These are phyloP conservation scores for Maconellicoccus hirsutus DNA, from an alignment of 1,140 invertebrate genomes.

Conservation along the genomic window DNA sequence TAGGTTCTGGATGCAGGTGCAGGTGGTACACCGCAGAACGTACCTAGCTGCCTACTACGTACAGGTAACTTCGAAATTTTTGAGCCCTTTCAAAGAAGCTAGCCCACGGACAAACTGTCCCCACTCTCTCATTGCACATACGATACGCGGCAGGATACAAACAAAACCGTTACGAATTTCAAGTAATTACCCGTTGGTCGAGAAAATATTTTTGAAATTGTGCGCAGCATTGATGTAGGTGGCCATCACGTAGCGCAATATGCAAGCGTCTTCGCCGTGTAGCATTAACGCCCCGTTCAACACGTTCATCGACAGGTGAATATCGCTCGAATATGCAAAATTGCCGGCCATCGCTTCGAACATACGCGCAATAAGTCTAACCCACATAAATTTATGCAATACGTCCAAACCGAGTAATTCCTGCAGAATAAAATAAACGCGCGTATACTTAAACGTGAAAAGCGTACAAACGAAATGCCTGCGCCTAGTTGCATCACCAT, in stretches of 20 bases:
- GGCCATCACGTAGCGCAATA: constrained; percentile 88
- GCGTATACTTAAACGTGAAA: too few relatives aligned
- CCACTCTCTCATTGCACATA: too few relatives aligned
- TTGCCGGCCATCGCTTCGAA: constrained; percentile 98
- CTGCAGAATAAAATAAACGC: constrained; percentile 35
- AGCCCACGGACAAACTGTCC: too few relatives aligned
- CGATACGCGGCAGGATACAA: too few relatives aligned
- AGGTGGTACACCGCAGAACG: too few relatives aligned
- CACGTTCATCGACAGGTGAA: constrained; percentile 95
- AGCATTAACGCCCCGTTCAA: constrained; percentile 93
- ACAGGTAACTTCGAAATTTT: too few relatives aligned
- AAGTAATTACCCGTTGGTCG: constrained; percentile 89
- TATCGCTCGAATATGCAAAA: constrained; percentile 93
- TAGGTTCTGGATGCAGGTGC: too few relatives aligned
- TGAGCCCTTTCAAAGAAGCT: too few relatives aligned
- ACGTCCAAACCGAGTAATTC: constrained; percentile 89
- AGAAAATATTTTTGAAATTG: constrained; percentile 98
- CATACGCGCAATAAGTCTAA: constrained; percentile 89
- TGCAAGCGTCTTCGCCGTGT: constrained; percentile 91
- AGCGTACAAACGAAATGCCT: constrained; percentile 12
- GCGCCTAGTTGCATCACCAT: too few relatives aligned
- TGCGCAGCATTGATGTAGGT: constrained; percentile 95
- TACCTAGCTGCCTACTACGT: too few relatives aligned
- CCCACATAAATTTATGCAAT: constrained; percentile 98
- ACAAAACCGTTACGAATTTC: too few relatives aligned